Percentiles rank a stretch among this genome's conserved stretches.
phyloP scores from a whole-genome alignment of 2,888 invertebrate genomes.

The Prosopocoilus inquinatus region DNA sequence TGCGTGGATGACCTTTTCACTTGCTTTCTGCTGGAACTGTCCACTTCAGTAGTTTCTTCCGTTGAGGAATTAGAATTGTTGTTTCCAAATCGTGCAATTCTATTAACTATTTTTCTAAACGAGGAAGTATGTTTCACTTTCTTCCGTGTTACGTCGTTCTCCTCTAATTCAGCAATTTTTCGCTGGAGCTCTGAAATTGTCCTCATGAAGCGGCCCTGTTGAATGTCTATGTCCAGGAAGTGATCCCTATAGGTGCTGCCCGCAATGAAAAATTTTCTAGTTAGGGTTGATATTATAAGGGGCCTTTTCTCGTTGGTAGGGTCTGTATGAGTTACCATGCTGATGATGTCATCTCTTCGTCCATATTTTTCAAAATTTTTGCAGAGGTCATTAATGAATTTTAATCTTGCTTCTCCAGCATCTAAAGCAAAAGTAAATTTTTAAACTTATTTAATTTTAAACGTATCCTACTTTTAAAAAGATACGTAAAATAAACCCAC shows the following conservation, averaged over 20 bases:
- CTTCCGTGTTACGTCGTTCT: no score
- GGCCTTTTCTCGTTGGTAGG: conserved; percentile 25
- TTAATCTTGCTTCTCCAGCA: not conserved
- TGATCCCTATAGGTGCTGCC: conserved; percentile 33
- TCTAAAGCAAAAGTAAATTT: conserved; percentile 6
- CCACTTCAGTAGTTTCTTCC: no score
- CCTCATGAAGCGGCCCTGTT: not conserved
- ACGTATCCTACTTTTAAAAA: not conserved
- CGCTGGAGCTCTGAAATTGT: not conserved
- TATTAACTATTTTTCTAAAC: no score
- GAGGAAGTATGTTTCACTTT: no score
- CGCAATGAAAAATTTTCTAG: conserved; percentile 41
- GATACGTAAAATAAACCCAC: conserved; percentile 13
- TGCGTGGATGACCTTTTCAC: no score
- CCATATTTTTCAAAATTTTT: conserved; percentile 34
- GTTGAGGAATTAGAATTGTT: no score
- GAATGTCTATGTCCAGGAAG: conserved; percentile 22
- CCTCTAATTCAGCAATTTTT: not conserved
- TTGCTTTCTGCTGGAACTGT: no score
- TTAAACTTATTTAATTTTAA: no score
- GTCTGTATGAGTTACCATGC: conserved; percentile 29
- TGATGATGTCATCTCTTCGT: conserved; percentile 37
- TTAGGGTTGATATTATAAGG: conserved; percentile 41
- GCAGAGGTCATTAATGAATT: conserved; percentile 33
- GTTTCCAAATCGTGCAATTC: no score